These are phyloP conservation scores for Neodiprion pinetum DNA, from an alignment of 1,140 invertebrate genomes.

Conservation along the genomic window DNA sequence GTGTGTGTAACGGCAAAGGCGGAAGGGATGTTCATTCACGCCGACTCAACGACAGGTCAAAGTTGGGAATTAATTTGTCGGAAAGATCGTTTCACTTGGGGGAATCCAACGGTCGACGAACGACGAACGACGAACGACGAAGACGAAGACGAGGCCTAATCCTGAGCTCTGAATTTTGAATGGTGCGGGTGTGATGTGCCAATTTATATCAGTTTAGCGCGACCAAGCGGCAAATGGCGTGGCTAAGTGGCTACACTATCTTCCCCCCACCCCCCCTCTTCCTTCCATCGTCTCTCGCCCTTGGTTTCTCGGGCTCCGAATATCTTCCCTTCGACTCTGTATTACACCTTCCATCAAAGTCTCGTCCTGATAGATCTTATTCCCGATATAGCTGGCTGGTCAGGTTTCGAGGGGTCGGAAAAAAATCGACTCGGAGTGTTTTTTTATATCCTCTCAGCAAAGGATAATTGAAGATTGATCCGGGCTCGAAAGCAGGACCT, in stretches of 20 bases:
- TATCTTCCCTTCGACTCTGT: too few species aligned
- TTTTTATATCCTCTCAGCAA: neutral
- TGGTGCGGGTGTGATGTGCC: neutral
- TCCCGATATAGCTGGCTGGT: neutral
- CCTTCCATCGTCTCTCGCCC: neutral
- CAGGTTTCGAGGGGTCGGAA: neutral
- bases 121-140: too few species aligned
- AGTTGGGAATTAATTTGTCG: too few species aligned
- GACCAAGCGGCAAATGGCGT: neutral
- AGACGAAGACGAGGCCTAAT: neutral
- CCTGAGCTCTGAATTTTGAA: neutral
- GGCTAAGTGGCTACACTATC: neutral
- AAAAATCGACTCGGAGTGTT: neutral
- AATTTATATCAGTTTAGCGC: conserved; percentile 5
- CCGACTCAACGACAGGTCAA: too few species aligned
- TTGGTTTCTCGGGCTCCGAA: too few species aligned
- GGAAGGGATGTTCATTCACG: too few species aligned
- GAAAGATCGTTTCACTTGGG: too few species aligned
- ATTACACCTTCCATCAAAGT: neutral
- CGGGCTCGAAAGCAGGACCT: neutral
- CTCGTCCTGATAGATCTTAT: neutral
- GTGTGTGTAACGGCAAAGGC: too few species aligned
- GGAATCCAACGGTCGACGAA: too few species aligned
- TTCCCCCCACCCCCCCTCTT: neutral
- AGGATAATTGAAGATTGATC: neutral